A percentile compares a stretch with the other conserved stretches of the same genome.
These are phyloP conservation scores for Fringilla coelebs DNA, from an alignment of 2,797 vertebrate genomes.

Conservation along the genomic window DNA sequence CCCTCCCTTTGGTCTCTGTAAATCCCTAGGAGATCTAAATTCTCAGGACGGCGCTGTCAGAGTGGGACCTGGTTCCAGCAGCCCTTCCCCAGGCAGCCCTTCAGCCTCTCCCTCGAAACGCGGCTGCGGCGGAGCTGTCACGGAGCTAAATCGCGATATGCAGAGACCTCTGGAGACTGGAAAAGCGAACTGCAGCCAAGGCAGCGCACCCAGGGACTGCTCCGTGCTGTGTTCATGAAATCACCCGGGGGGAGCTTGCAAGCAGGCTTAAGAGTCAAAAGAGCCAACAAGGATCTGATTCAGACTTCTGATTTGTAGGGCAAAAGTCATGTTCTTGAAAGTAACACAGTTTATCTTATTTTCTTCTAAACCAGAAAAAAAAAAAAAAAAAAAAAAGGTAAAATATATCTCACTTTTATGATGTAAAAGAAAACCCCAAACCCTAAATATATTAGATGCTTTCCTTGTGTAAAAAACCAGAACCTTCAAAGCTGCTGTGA, in stretches of 20 bases:
- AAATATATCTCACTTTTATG: constrained; percentile 31
- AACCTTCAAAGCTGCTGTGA: not conserved
- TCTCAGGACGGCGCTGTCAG: not conserved
- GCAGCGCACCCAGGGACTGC: not conserved
- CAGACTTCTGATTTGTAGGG: not conserved
- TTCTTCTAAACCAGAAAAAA: not conserved
- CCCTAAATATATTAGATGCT: not conserved
- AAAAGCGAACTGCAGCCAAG: constrained; percentile 57
- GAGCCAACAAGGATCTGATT: constrained; percentile 6
- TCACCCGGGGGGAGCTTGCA: not conserved
- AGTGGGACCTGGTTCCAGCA: not conserved
- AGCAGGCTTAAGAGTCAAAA: not conserved
- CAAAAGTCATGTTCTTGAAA: constrained; percentile 24
- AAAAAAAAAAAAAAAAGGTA: not conserved
- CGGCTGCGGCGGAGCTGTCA: not conserved
- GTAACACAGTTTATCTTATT: not conserved
- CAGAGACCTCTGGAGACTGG: constrained; percentile 78
- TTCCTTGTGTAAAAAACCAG: not conserved
- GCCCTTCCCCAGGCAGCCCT: not conserved
- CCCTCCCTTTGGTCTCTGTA: not conserved
- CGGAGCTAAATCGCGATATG: constrained; percentile 58
- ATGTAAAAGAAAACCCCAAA: not conserved
- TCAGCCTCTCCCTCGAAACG: not conserved
- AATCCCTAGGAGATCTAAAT: not conserved
- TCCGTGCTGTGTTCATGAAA: not conserved